These are phyloP conservation scores for Pseudachorutes palmiensis DNA, from an alignment of 1,140 invertebrate genomes.

Conservation along the genomic window DNA sequence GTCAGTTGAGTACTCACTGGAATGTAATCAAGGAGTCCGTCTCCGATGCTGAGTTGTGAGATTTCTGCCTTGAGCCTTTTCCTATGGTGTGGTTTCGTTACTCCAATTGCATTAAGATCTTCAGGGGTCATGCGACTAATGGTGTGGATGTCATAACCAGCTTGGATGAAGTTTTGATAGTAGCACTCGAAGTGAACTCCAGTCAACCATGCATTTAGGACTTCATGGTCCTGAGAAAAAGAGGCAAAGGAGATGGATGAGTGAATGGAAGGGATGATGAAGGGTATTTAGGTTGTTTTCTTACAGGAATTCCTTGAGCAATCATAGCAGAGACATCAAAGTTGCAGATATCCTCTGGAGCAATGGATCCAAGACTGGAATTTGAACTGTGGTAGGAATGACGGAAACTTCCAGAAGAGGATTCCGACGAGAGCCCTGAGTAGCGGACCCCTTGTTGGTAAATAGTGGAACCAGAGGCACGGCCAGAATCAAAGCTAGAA, in stretches of 20 bases:
- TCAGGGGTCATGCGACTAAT: conserved; percentile 97
- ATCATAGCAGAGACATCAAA: conserved; percentile 53
- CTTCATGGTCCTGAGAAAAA: conserved; percentile 67
- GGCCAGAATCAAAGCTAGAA: conserved; percentile 81
- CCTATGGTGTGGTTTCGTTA: conserved; percentile 94
- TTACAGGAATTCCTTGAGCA: conserved; percentile 50
- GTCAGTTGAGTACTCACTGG: too few relatives aligned
- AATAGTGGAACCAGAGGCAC: conserved; percentile 62
- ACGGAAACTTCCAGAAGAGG: conserved; percentile 44
- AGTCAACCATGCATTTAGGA: conserved; percentile 70
- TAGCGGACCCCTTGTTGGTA: conserved; percentile 43
- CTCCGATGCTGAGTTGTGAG: conserved; percentile 83
- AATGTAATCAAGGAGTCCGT: conserved; percentile 85
- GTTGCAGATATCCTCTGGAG: conserved; percentile 42
- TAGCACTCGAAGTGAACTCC: conserved; percentile 96
- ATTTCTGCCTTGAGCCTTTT: conserved; percentile 94
- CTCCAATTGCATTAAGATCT: conserved; percentile 62
- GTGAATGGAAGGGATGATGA: too few relatives aligned
- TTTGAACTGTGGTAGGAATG: conserved; percentile 52
- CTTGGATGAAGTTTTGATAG: conserved; percentile 81
- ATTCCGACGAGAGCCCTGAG: conserved; percentile 49
- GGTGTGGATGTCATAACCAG: conserved; percentile 95
- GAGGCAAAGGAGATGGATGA: conserved; percentile 26
- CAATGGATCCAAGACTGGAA: conserved; percentile 49
- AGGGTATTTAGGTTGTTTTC: too few relatives aligned